phyloP scores from a whole-genome alignment of 2,797 vertebrate species.

The Eutrigla gurnardus region DNA sequence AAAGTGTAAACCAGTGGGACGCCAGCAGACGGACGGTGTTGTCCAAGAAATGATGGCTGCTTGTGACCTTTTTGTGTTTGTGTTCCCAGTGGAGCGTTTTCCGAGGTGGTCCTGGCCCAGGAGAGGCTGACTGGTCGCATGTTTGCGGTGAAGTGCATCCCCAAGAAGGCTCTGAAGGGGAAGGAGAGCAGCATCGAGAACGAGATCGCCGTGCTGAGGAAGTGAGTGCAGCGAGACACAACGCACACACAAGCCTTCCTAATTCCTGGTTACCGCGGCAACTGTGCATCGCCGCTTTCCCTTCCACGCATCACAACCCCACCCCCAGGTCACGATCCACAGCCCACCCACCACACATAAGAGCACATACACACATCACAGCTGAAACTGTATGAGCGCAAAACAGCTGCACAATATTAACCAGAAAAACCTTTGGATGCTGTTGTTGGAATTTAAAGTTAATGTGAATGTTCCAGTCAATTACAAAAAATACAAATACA shows the following conservation, averaged over 20 bases:
- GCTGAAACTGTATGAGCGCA: constrained; percentile 31
- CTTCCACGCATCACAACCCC: constrained; percentile 16
- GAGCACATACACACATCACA: constrained; percentile 26
- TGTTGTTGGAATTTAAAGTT: no score
- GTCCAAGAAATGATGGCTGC: not conserved
- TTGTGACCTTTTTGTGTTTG: not conserved
- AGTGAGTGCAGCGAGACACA: constrained; percentile 83
- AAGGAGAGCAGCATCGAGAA: constrained; percentile 99
- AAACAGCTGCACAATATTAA: constrained; percentile 24
- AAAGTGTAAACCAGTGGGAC: not conserved
- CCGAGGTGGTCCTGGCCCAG: constrained; percentile 95
- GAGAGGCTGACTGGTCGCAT: constrained; percentile 92
- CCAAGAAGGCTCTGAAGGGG: constrained; percentile 97
- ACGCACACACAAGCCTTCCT: constrained; percentile 36
- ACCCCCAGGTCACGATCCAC: constrained; percentile 64
- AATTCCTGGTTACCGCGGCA: constrained; percentile 70
- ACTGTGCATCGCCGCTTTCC: constrained; percentile 58
- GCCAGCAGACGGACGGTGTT: not conserved
- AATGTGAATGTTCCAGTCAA: not conserved
- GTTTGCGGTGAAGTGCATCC: constrained; percentile 97
- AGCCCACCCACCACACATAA: constrained; percentile 53
- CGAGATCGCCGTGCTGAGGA: constrained; percentile 95
- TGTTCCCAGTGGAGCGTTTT: constrained; percentile 91
- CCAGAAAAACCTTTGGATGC: not conserved
- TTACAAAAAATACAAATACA: not conserved